Percentiles rank a stretch among this genome's conserved stretches.
These are phyloP conservation scores for Andrena cerasifolii DNA, from an alignment of 1,140 invertebrate species.

Conservation along the genomic window DNA sequence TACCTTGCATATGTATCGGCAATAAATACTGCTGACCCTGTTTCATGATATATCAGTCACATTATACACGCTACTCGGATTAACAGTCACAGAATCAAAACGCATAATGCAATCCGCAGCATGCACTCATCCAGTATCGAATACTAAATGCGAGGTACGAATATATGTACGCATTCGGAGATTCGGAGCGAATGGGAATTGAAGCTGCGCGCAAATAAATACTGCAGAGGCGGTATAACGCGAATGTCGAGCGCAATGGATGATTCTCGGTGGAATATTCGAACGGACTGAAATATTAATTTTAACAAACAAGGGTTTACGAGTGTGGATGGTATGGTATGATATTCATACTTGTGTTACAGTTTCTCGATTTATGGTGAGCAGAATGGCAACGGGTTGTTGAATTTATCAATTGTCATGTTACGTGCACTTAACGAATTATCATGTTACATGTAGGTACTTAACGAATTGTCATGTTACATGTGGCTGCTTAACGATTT, in stretches of 20 bases:
- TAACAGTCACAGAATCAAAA: not conserved
- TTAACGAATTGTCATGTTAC: too few species aligned
- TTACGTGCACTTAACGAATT: too few species aligned
- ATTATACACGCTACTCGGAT: constrained; percentile 13
- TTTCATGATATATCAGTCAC: not conserved
- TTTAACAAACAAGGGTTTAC: not conserved
- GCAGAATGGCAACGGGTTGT: too few species aligned
- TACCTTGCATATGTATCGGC: too few species aligned
- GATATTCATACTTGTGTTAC: too few species aligned
- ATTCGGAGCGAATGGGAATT: not conserved
- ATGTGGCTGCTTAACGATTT: too few species aligned
- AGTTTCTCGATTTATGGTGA: too few species aligned
- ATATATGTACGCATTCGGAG: not conserved
- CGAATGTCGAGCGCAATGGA: not conserved
- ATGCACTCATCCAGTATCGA: not conserved
- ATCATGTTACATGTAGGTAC: too few species aligned
- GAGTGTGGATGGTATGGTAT: too few species aligned
- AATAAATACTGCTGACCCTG: not conserved
- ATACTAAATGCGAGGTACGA: too few species aligned
- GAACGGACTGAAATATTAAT: not conserved
- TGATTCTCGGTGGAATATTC: not conserved
- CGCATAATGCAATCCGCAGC: not conserved
- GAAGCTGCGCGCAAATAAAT: not conserved
- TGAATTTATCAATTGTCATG: too few species aligned
- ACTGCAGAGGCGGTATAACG: not conserved